These are phyloP conservation scores for Cataglyphis altisquamis DNA, from an alignment of 2,888 invertebrate genomes.

Conservation along the genomic window DNA sequence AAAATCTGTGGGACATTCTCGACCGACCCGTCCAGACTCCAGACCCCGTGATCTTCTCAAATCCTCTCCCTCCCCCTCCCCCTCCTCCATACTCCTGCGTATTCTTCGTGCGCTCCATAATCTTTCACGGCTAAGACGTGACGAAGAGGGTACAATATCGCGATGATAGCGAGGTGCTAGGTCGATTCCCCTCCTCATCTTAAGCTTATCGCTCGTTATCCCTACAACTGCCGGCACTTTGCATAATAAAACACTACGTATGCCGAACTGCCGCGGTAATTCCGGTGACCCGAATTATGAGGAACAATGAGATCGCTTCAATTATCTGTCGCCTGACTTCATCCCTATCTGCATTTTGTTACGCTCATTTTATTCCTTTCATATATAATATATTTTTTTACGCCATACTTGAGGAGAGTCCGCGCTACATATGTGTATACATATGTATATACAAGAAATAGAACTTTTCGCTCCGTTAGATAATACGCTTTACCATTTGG, in stretches of 20 bases:
- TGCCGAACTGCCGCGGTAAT: conserved; percentile 62
- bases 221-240: conserved; percentile 60
- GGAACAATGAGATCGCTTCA: conserved; percentile 60
- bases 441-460: not conserved
- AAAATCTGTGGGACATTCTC: conserved; percentile 48
- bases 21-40: conserved; percentile 29
- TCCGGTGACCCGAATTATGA: conserved; percentile 65
- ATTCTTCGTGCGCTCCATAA: conserved; percentile 34
- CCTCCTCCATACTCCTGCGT: not conserved
- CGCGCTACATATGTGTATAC: not conserved
- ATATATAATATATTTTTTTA: conserved; percentile 43
- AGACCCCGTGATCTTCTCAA: not conserved
- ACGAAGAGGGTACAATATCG: conserved; percentile 60
- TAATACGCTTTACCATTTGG: conserved; percentile 14
- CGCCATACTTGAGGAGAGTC: not conserved
- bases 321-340: conserved; percentile 52
- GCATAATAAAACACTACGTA: conserved; percentile 72
- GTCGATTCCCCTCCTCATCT: conserved; percentile 59
- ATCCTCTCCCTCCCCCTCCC: no score
- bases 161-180: conserved; percentile 56
- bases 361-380: not conserved
- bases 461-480: conserved; percentile 4
- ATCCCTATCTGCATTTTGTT: conserved; percentile 41
- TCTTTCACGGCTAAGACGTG: conserved; percentile 58
- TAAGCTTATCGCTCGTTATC: conserved; percentile 70